These are phyloP conservation scores for Laothoe populi DNA, from an alignment of 2,888 invertebrate species.

Conservation along the genomic window DNA sequence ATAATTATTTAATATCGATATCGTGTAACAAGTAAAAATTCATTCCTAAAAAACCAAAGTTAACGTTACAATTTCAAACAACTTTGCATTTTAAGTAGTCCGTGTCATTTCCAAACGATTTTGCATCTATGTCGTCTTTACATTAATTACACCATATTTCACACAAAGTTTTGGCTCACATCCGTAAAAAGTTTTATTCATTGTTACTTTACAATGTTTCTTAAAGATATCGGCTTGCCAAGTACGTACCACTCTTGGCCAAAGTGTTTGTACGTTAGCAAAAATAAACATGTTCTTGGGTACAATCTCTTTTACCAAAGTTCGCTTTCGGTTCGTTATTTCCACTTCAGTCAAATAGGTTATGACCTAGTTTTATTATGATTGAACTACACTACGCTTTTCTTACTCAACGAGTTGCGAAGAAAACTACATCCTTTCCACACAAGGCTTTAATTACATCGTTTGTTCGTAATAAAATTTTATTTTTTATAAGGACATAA, in stretches of 20 bases:
- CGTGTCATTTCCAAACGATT: neutral
- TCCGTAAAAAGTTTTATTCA: constrained; percentile 46
- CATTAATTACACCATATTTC: constrained; percentile 51
- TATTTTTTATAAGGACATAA: no score
- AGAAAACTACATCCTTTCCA: neutral
- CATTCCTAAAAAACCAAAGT: no score
- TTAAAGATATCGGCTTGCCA: constrained; percentile 33
- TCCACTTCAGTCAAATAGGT: neutral
- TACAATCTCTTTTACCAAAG: neutral
- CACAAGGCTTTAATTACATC: neutral
- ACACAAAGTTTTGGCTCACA: constrained; percentile 48
- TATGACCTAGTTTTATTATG: neutral
- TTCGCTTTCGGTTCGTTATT: neutral
- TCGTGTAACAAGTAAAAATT: no score
- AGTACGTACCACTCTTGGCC: constrained; percentile 26
- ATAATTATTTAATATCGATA: no score
- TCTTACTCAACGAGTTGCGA: neutral
- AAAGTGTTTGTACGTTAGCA: constrained; percentile 25
- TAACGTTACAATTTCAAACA: neutral
- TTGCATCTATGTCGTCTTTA: constrained; percentile 14
- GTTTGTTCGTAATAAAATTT: neutral
- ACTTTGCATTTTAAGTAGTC: neutral
- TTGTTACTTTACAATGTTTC: constrained; percentile 34
- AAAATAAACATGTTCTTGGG: constrained; percentile 1
- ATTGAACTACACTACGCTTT: neutral